Evolutionary conservation across 2,113 vertebrate species (phyloP), one percentile per base, ranked within the genome.

Genomic region (Ancistrus triradiatus): DNA sequence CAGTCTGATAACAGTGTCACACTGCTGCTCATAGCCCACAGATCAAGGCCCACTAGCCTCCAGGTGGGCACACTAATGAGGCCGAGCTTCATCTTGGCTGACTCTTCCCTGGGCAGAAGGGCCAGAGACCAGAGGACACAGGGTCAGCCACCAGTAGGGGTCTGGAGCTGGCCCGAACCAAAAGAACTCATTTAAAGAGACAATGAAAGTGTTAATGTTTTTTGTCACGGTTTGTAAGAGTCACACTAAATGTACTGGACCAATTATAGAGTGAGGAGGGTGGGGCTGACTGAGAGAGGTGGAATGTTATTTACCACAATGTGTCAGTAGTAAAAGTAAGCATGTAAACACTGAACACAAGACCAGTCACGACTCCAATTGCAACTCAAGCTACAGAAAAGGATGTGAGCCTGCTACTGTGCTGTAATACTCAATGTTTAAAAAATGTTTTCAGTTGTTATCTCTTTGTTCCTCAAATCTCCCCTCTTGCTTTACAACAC

Each of bases 51-150:
- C 72, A 52, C 83, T 80, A 5, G 82, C 79, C 90, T 88, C 89
- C 89, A 83, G 92, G 90, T 88, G 90, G 81, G 78, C 81, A 66
- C 86, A 77, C 85, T 93, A 93, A 93, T 93, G 91, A 93, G 88
- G 71, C 74, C 66, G 84, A 82, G 74, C 80, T 79, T 14, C 66
- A 84, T 75, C 80, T 83, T 79, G 74, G 66, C 79, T 80, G 25
- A 49, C 77, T 83, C 87, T 86, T 89, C 87, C 85, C 87, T 76
- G 76, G 66, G 58, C 56, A 50, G 70, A 44, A 61, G 64, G 70
- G 68, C 77, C 68, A 74, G 72, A 63, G 68, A 80, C 74, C 69
- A 72, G 73, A 83, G 59, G 69, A n/a, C 6, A 38, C 33, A 50
- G 47, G 72, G 82, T 84, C 83, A 85, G 74, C 63, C 77, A 65